phyloP scores from a whole-genome alignment of 37 sponge, comb jelly and placozoan genomes.

The Oscarella lobularis region DNA sequence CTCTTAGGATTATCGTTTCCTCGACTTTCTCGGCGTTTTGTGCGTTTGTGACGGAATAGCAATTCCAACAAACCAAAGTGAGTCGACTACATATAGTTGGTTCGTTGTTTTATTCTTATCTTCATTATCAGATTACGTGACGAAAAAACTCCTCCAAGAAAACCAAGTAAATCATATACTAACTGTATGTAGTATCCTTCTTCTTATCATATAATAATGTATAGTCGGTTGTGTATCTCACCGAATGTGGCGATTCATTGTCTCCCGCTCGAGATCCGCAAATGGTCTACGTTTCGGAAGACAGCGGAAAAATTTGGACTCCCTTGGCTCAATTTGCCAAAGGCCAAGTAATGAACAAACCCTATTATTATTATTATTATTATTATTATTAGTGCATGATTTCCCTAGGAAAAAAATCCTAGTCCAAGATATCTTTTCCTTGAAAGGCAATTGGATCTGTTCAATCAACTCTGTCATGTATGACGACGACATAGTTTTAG shows the following conservation, averaged over 20 bases:
- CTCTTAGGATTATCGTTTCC: slow-evolving; percentile 30
- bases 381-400: neutral
- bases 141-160: neutral
- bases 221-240: neutral
- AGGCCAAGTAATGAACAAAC: neutral
- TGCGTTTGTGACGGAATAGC: slow-evolving; percentile 49
- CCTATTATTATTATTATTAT: neutral
- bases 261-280: neutral
- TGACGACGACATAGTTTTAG: neutral
- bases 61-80: slow-evolving; percentile 37
- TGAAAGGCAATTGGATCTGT: slow-evolving; percentile 38
- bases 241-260: neutral
- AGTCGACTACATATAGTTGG: neutral
- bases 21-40: slow-evolving; percentile 41
- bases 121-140: neutral
- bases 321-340: neutral
- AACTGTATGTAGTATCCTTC: too few relatives aligned
- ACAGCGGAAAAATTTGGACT: neutral
- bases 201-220: too few relatives aligned
- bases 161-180: neutral
- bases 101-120: too few relatives aligned
- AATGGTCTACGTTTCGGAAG: neutral
- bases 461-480: slow-evolving; percentile 38
- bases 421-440: slow-evolving; percentile 11
- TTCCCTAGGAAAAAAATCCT: neutral